Base-by-base conservation (phyloP, 2,888 invertebrate genomes). In the Rhorus exstirpatorius region DNA sequence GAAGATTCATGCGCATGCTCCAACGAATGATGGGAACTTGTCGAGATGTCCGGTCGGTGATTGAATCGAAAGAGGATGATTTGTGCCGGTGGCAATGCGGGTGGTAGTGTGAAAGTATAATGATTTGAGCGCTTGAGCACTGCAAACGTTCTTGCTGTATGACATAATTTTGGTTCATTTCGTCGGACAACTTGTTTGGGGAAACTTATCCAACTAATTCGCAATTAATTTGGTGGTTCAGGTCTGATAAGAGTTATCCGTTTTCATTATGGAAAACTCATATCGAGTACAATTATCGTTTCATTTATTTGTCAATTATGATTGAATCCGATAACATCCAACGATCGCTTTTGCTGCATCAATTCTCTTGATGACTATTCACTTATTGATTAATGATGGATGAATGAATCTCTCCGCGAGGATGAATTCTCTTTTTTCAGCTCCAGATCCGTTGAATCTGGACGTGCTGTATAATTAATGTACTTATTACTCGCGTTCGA, bases 391-490 rank as follows among this genome's bases (percentile, higher is more conserved):
- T 35, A 12, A 60, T 49, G 60, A 72, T 8, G 26, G n/a, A 26
- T 8, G 55, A 44, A 35, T 70, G 44, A 78, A 72, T 58, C 49
- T 58, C 26, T 41, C 35, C 35, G 24, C 14, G 38, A 21, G 72
- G 31, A 67, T 65, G 38, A 67, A 60, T 65, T 72, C 38, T 58
- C 44, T 63, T 19, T 38, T 61, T 71, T 41, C 44, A 38, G 26
- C 10, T 46, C 58, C n/a, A 31, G 58, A 60, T 49, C 67, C 61
- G 19, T 55, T 7, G 8, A 10, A 26, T 21, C 44, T 19, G 31
- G 35, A 70, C 31, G 53, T 58, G n/a, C n/a, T n/a, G 44, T 51
- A 79, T 79, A 81, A 83, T 83, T 81, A 79, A 84, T 79, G 58
- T 75, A 46, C 67, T 72, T 68, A 53, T 38, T 55, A 53, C 58